Percentiles rank a stretch among this genome's conserved stretches.
Conservation (phyloP, 2,797 vertebrate species). For the Micromesistius poutassou region DNA sequence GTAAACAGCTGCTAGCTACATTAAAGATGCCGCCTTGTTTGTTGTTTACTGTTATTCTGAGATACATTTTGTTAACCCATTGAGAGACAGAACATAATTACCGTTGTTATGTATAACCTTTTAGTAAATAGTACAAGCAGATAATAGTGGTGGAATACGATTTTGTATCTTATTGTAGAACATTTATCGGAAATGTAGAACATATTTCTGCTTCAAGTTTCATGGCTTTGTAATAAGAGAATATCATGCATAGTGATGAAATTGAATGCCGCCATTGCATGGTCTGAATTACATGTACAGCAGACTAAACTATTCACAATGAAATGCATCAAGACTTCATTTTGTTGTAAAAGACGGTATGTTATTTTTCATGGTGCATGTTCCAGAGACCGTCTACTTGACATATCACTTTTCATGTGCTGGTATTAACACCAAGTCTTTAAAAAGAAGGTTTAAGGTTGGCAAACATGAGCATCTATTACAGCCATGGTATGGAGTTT, state of each 20-base stretch:
- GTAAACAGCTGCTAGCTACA: neutral
- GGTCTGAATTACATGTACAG: conserved; percentile 33
- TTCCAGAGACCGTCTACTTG: conserved; percentile 9
- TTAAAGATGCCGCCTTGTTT: neutral
- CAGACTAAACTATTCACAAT: neutral
- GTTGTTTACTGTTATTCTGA: neutral
- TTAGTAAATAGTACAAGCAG: neutral
- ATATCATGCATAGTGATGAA: neutral
- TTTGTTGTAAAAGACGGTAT: neutral
- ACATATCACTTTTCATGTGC: conserved; percentile 38
- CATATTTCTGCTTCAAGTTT: conserved; percentile 7
- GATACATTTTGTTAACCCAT: neutral
- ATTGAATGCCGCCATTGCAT: neutral
- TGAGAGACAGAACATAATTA: neutral
- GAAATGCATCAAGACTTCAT: neutral
- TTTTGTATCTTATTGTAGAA: neutral
- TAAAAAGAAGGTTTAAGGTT: conserved; percentile 64
- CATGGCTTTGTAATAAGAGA: conserved; percentile 6
- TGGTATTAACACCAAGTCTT: conserved; percentile 45
- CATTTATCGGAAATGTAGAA: neutral
- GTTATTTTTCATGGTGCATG: neutral
- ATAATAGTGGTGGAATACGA: neutral
- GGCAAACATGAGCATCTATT: conserved; percentile 56
- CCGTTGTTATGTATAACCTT: neutral
- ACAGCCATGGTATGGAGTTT: conserved; percentile 49